phyloP scores from a whole-genome alignment of 2,888 invertebrate genomes.

The Volucella zonaria region DNA sequence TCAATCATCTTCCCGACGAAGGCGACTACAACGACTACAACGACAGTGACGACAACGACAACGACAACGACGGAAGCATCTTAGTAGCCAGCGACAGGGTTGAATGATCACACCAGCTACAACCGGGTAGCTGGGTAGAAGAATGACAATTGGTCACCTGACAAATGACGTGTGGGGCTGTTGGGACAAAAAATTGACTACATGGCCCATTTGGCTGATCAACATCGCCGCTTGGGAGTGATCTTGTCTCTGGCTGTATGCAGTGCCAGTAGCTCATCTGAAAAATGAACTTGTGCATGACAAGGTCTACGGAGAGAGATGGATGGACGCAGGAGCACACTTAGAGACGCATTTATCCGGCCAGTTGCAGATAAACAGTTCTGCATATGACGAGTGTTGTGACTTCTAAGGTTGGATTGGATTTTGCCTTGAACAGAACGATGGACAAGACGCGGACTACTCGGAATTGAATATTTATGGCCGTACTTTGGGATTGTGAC shows the following conservation, averaged over 20 bases:
- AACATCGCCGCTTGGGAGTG: conserved; percentile 41
- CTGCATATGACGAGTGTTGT: conserved; percentile 53
- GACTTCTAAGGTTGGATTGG: conserved; percentile 32
- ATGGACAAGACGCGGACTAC: conserved; percentile 62
- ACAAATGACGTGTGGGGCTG: conserved; percentile 71
- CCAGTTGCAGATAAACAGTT: conserved; percentile 26
- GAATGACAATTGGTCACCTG: conserved; percentile 69
- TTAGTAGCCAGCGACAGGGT: conserved; percentile 1
- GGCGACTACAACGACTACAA: background rate
- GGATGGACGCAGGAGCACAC: conserved; percentile 27
- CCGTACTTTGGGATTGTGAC: conserved; percentile 64
- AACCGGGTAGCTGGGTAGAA: conserved; percentile 9
- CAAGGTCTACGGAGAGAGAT: conserved; percentile 19
- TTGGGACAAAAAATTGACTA: conserved; percentile 40
- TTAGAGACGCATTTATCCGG: background rate
- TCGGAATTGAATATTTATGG: conserved; percentile 67
- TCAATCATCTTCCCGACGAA: conserved; percentile 62
- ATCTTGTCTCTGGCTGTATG: conserved; percentile 46
- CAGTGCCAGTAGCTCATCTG: conserved; percentile 56
- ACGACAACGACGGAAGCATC: conserved; percentile 21
- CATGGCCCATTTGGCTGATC: conserved; percentile 52
- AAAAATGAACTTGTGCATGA: conserved; percentile 66
- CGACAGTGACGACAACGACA: conserved; percentile 2
- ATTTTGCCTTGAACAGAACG: conserved; percentile 56
- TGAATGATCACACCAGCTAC: conserved; percentile 56